Conservation (phyloP, 2,113 vertebrate genomes). For the Neomonachus schauinslandi region DNA sequence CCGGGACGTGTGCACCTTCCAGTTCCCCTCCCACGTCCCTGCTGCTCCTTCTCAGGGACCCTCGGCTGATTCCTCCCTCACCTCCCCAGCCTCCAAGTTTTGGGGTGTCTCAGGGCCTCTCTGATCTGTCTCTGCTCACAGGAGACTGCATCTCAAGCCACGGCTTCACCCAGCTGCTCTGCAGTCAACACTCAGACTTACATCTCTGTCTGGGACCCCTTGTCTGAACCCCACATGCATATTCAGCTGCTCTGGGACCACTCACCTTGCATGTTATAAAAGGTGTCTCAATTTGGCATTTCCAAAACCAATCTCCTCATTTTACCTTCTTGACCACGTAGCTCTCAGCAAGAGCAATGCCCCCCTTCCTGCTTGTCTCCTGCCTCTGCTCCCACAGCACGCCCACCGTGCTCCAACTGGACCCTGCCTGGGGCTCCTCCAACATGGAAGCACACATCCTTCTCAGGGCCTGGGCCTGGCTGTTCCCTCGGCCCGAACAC, state of each 20-base stretch:
- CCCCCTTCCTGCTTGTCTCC: accelerated
- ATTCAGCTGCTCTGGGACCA: not conserved
- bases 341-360: too few relatives aligned
- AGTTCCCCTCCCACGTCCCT: not conserved
- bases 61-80: not conserved
- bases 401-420: accelerated
- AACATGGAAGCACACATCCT: accelerated
- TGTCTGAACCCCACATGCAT: not conserved
- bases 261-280: accelerated
- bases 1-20: accelerated
- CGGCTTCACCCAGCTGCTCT: not conserved
- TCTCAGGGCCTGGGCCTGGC: not conserved
- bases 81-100: not conserved
- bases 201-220: not conserved
- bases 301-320: not conserved
- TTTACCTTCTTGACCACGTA: too few relatives aligned
- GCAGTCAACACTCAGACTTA: not conserved
- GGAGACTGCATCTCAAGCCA: accelerated
- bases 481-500: not conserved
- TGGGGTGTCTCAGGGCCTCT: not conserved
- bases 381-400: not conserved
- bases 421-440: too few relatives aligned
- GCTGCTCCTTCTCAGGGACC: not conserved
- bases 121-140: not conserved
- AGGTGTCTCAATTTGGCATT: not conserved